Evolutionary conservation across 92 coral and sea anemone genomes (phyloP).

Genomic region (Palythoa caribaeorum): DNA sequence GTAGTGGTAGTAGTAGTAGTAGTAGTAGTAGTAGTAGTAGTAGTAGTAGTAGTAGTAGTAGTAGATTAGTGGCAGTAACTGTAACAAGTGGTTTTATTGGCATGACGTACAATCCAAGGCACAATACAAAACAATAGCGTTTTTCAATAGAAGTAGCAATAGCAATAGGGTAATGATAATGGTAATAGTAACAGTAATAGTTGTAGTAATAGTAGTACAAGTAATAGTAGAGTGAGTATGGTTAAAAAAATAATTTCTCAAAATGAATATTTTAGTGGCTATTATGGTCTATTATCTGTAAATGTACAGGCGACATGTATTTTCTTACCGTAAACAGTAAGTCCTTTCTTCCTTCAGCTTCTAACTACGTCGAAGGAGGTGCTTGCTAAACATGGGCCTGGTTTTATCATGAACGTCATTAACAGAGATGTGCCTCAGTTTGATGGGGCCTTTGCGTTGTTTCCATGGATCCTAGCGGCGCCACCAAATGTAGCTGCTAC

Average conservation of each 20-base stretch:
- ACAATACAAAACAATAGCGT: too few relatives aligned
- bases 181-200: neutral
- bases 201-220: neutral
- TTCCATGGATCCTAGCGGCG: conserved; percentile 31
- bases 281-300: neutral
- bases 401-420: conserved; percentile 10
- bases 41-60: neutral
- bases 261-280: neutral
- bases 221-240: neutral
- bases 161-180: neutral
- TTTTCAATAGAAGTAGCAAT: neutral
- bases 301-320: neutral
- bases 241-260: neutral
- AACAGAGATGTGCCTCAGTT: conserved; percentile 33
- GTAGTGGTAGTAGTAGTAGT: neutral
- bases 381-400: conserved; percentile 2
- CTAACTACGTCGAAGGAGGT: conserved; percentile 18
- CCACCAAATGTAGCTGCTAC: conserved; percentile 9
- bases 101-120: too few relatives aligned
- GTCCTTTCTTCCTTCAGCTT: neutral
- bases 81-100: neutral
- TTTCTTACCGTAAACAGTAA: neutral
- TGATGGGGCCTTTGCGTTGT: neutral
- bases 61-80: neutral
- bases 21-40: neutral